phyloP scores from a whole-genome alignment of 1,140 invertebrate genomes.

The Orussus abietinus region DNA sequence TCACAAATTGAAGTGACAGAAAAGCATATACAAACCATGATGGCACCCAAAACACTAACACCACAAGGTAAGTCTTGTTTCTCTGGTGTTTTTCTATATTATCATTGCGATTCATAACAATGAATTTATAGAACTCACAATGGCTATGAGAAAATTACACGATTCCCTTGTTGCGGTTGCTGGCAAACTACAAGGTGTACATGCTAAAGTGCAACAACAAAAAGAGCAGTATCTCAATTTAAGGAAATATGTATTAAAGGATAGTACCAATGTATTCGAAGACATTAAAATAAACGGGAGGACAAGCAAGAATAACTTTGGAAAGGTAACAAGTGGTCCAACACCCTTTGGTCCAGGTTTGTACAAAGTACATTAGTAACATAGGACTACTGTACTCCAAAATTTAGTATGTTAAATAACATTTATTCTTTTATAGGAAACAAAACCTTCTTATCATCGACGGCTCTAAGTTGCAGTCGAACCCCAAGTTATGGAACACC shows the following conservation, averaged over 20 bases:
- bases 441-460: conserved; percentile 43
- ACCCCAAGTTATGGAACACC: conserved; percentile 38
- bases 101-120: neutral
- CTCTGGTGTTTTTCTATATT: conserved; percentile 5
- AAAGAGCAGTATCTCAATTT: conserved; percentile 82
- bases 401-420: too few species aligned
- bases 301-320: conserved; percentile 31
- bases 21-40: conserved; percentile 66
- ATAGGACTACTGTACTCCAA: too few species aligned
- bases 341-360: conserved; percentile 57
- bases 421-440: conserved; percentile 36
- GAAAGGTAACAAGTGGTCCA: conserved; percentile 55
- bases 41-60: conserved; percentile 62
- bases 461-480: conserved; percentile 34
- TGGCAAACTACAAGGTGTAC: conserved; percentile 75
- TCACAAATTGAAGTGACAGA: conserved; percentile 73
- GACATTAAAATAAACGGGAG: conserved; percentile 43
- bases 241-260: conserved; percentile 72
- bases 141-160: conserved; percentile 74
- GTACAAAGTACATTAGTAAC: neutral
- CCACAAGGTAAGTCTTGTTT: conserved; percentile 60
- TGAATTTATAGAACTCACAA: conserved; percentile 61
- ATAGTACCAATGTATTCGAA: conserved; percentile 76
- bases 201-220: conserved; percentile 70
- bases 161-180: conserved; percentile 82